Conservation (phyloP, 2,797 vertebrate genomes). For the Mareca strepera region DNA sequence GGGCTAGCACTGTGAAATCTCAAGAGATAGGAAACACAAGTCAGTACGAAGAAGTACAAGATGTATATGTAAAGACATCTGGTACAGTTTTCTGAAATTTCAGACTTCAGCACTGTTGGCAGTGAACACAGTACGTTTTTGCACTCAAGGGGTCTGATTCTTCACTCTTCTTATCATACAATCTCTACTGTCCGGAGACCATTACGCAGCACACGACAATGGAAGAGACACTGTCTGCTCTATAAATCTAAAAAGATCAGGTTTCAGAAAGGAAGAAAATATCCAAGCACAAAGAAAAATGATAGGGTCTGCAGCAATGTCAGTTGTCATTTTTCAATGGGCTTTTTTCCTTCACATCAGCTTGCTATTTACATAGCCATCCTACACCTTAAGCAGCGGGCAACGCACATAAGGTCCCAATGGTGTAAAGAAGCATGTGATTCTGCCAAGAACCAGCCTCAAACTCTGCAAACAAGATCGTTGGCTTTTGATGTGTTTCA, state of each 20-base stretch:
- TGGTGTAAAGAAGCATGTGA: background rate
- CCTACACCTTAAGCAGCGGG: background rate
- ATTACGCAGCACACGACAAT: background rate
- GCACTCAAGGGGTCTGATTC: background rate
- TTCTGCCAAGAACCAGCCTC: background rate
- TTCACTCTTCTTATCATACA: background rate
- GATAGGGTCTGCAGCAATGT: background rate
- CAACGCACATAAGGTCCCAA: background rate
- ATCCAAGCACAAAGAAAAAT: background rate
- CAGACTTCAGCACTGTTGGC: background rate
- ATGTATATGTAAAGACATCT: background rate
- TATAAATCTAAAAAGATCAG: background rate
- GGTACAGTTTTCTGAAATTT: background rate
- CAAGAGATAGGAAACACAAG: background rate
- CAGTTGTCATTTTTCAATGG: background rate
- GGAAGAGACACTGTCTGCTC: background rate
- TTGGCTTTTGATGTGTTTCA: background rate
- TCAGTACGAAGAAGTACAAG: constrained; percentile 13
- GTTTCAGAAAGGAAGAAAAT: background rate
- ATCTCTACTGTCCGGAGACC: background rate
- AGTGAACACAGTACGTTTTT: background rate
- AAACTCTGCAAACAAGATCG: background rate
- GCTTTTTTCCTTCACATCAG: background rate
- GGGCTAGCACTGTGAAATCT: background rate
- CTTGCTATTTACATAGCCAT: background rate